A percentile compares a stretch with the other conserved stretches of the same genome.
Evolutionary conservation across 2,113 vertebrate genomes (phyloP).

Genomic region (Saimiri boliviensis): DNA sequence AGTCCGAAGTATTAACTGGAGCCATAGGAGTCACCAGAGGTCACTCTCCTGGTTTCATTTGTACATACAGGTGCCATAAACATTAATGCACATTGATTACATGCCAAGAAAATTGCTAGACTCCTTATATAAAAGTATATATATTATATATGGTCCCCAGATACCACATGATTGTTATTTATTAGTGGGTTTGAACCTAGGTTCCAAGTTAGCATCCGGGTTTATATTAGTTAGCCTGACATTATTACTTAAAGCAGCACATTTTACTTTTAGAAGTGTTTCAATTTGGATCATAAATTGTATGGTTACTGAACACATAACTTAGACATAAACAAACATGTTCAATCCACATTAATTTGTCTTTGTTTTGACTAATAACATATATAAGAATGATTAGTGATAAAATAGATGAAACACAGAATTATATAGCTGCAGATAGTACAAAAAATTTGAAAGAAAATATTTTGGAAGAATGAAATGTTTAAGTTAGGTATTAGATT

Average conservation of each 20-base stretch:
- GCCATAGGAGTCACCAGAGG: not conserved
- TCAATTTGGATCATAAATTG: not conserved
- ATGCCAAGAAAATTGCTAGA: not conserved
- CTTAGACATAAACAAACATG: not conserved
- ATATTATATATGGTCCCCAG: not conserved
- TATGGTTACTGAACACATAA: not conserved
- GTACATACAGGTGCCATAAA: not conserved
- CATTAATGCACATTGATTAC: not conserved
- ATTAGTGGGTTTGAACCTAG: not conserved
- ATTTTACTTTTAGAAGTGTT: constrained; percentile 24
- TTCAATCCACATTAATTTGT: not conserved
- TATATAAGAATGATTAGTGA: not conserved
- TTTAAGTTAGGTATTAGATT: not conserved
- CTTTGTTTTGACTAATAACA: not conserved
- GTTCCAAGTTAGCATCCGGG: not conserved
- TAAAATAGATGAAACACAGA: not conserved
- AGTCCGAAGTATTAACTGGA: not conserved
- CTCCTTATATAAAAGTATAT: not conserved
- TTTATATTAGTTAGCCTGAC: not conserved
- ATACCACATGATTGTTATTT: not conserved
- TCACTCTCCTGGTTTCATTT: not conserved
- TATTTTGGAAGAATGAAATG: not conserved
- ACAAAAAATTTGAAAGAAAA: not conserved
- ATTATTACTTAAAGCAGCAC: not conserved
- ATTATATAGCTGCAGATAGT: not conserved